Evolutionary conservation across 2,113 vertebrate species (phyloP), one percentile per base, ranked within the genome.

Genomic region (Galbula dea): DNA sequence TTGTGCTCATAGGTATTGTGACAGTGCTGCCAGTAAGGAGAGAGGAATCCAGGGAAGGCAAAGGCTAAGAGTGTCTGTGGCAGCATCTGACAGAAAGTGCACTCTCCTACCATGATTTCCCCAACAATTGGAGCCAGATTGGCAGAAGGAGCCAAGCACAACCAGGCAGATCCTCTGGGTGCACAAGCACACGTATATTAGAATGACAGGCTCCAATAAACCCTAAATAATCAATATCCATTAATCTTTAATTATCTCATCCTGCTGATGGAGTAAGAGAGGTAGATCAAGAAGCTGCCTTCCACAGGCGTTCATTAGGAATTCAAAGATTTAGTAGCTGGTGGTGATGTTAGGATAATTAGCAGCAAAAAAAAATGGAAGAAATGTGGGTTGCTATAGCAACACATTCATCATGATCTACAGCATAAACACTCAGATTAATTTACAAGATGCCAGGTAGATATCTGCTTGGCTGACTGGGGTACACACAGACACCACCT

Each of bases 331-430:
- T 97, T 96, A 97, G 97, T 98, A 97, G 96, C 97, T 98, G 94
- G 92, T 97, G 94, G 97, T 97, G 97, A 97, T 98, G 97, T 96
- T 98, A 97, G 93, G 94, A 97, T 98, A 98, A 98, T 98, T 98
- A 98, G 96, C 91, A 94, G 93, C 24, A 95, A 92, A 83, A 94
- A n/a, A 43, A 97, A 97, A 97, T 77, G 93, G 97, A 97, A 98
- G 97, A 98, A 98, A 98, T 96, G 96, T 97, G 96, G 92, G 98
- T 98, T 98, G 97, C 98, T 98, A 98, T 98, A 98, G 98, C 98
- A 98, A 98, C 98, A 83, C 2, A 63, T 97, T 98, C 97, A 98
- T 98, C 97, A 97, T 98, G 97, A 98, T 98, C 96, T 98, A 97
- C 97, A 97, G 98, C 97, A 98, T 98, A 98, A 98, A 98, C 97